Evolutionary conservation across 2,113 vertebrate species (phyloP).

Genomic region (Lycaon pictus): DNA sequence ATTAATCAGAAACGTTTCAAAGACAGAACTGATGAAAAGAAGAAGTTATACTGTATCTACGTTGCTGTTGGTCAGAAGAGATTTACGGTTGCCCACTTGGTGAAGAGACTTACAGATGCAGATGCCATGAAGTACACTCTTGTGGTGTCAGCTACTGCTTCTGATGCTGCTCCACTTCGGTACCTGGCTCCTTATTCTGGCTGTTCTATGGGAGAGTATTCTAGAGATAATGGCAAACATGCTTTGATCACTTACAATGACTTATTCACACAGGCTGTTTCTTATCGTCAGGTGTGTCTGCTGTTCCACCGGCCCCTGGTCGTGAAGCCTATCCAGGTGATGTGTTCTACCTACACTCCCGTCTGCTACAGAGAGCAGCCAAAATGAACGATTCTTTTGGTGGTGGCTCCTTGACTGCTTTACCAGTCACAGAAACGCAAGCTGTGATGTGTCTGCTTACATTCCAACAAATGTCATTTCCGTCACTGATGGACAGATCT

Average conservation of each 20-base stretch:
- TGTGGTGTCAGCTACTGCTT: constrained; percentile 98
- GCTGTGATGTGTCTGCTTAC: too few relatives aligned
- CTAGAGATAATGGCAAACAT: constrained; percentile 98
- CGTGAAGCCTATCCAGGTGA: constrained; percentile 98
- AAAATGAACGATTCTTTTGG: too few relatives aligned
- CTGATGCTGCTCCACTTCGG: constrained; percentile 97
- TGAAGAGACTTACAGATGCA: constrained; percentile 39
- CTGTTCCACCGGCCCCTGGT: constrained; percentile 96
- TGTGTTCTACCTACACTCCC: constrained; percentile 98
- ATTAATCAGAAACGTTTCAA: too few relatives aligned
- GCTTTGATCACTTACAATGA: constrained; percentile 99
- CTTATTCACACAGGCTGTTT: constrained; percentile 99
- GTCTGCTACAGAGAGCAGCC: too few relatives aligned
- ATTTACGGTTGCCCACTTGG: too few relatives aligned
- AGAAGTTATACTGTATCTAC: too few relatives aligned
- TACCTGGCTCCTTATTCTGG: constrained; percentile 99
- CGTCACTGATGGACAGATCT: too few relatives aligned
- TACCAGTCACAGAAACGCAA: too few relatives aligned
- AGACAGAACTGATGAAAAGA: too few relatives aligned
- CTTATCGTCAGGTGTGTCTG: constrained; percentile 99
- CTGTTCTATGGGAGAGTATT: constrained; percentile 99
- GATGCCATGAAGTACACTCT: constrained; percentile 99
- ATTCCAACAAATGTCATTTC: too few relatives aligned
- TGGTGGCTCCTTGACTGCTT: too few relatives aligned
- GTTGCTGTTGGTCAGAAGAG: too few relatives aligned